A percentile compares a stretch with the other conserved stretches of the same genome.
Evolutionary conservation across 2,113 vertebrate genomes (phyloP).

Genomic region (Sturnira hondurensis): DNA sequence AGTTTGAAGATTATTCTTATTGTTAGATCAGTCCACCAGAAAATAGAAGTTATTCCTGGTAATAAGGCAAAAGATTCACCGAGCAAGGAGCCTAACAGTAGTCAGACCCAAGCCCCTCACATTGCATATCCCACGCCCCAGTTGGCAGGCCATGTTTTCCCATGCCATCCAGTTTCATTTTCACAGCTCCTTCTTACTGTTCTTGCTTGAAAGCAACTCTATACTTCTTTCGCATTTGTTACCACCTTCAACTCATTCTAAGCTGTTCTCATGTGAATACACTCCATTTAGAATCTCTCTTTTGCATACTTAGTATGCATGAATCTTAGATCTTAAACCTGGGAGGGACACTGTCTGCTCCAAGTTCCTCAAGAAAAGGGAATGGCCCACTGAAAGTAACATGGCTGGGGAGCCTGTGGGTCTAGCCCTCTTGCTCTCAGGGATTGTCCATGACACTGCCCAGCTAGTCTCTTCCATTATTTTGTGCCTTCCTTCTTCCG

Average conservation of each 20-base stretch:
- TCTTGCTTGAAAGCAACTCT: background rate
- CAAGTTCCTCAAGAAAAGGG: background rate
- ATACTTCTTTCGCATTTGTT: background rate
- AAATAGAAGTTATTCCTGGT: background rate
- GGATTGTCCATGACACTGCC: background rate
- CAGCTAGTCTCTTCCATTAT: background rate
- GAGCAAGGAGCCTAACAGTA: background rate
- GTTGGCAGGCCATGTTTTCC: background rate
- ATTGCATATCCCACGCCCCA: background rate
- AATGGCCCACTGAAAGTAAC: background rate
- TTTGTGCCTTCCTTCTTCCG: background rate
- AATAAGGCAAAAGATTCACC: background rate
- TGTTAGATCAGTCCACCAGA: background rate
- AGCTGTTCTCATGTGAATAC: background rate
- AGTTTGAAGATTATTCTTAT: constrained; percentile 8
- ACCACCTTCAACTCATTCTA: background rate
- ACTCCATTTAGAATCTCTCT: background rate
- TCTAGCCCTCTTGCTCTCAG: background rate
- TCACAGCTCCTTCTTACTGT: background rate
- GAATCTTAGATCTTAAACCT: background rate
- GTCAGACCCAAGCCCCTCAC: background rate
- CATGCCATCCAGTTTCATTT: background rate
- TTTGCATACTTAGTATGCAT: background rate
- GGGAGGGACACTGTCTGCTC: background rate
- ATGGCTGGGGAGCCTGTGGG: background rate